Evolutionary conservation across 2,888 invertebrate species (phyloP).

Genomic region (Pseudeuparius sepicola): DNA sequence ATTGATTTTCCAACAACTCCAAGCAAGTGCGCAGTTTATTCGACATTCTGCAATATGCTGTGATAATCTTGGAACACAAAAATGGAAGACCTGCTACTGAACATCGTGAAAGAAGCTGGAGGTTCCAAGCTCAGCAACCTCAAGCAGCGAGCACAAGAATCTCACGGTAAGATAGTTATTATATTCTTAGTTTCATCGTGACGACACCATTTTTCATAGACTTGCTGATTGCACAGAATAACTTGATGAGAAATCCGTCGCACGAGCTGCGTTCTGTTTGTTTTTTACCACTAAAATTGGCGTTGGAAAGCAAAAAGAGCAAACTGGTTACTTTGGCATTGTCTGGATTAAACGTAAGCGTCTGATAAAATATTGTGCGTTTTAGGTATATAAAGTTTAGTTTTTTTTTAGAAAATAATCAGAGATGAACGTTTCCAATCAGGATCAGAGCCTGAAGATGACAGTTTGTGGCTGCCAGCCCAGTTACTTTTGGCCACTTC

Average conservation of each 20-base stretch:
- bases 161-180: constrained; percentile 55
- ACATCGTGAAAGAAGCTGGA: constrained; percentile 75
- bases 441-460: constrained; percentile 82
- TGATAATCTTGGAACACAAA: constrained; percentile 12
- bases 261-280: constrained; percentile 78
- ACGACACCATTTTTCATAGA: too few species aligned
- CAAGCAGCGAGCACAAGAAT: constrained; percentile 77
- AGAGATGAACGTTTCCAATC: constrained; percentile 88
- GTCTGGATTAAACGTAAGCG: constrained; percentile 80
- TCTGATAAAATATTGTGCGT: neutral
- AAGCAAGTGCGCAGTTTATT: constrained; percentile 12
- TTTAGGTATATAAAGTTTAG: too few species aligned
- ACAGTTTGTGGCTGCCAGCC: constrained; percentile 85
- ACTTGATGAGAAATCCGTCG: constrained; percentile 63
- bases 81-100: constrained; percentile 83
- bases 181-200: neutral
- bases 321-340: constrained; percentile 76
- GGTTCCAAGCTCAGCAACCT: constrained; percentile 66
- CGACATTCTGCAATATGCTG: too few species aligned
- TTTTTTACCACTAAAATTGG: constrained; percentile 73
- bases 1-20: constrained; percentile 13
- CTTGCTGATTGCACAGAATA: constrained; percentile 69
- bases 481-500: constrained; percentile 81
- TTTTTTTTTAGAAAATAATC: constrained; percentile 65
- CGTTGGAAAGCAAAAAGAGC: constrained; percentile 78